Evolutionary conservation across 2,113 vertebrate species (phyloP), one percentile per base, ranked within the genome.

Genomic region (Nannobrachium achirus): DNA sequence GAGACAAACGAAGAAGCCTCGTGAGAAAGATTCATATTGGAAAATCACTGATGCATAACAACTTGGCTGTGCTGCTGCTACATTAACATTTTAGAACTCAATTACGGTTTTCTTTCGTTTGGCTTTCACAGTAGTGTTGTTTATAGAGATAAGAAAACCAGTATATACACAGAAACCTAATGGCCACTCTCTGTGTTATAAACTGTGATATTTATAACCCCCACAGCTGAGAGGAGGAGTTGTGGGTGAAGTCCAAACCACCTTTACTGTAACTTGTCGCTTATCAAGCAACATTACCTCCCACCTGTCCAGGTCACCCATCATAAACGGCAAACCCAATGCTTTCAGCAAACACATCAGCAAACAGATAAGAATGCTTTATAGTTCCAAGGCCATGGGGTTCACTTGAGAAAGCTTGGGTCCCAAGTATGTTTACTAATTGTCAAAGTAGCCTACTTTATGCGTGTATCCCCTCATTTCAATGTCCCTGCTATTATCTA

Each of bases 201-300:
- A 83, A 71, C 56, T 63, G 38, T 10, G 65, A 81, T 75, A 81
- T 75, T 78, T 84, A 86, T 63, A 25, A 73, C 58, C 38, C 9
- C 40, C 42, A 59, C 20, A 16, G 66, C 16, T 58, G 40, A 25
- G 55, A 63, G 40, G 56, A 63, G 7, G 41, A 73, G 48, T 51
- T 50, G 48, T 60, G 59, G 65, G 52, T 89, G 61, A 86, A 80
- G 80, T 86, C 89, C 70, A 86, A 40, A 63, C 19, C 45, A 49
- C 51, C 20, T 65, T 33, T 14, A 66, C 63, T 62, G 42, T 53
- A 56, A 66, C 48, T 67, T 49, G n/a, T 19, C 14, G 33, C 52
- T 71, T 72, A 76, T 81, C 73, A 58, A 41, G 8, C 53, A 11
- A 52, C 14, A 77, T 38, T 57, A 39, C 48, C 48, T 69, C 50